These are phyloP conservation scores for Leistus spinibarbis DNA, from an alignment of 2,888 invertebrate species.

Conservation along the genomic window DNA sequence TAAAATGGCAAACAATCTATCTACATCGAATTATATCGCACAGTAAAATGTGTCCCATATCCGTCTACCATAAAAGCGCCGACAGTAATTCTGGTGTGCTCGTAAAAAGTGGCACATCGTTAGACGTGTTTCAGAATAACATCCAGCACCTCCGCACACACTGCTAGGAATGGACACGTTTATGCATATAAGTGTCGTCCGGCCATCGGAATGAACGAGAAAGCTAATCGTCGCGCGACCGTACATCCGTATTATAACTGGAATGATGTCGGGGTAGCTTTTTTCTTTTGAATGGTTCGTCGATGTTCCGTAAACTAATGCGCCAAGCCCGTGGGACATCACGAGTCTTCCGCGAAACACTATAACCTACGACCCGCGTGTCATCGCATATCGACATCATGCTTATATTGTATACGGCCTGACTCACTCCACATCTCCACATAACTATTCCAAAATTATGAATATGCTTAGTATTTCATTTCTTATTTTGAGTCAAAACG, in stretches of 20 bases:
- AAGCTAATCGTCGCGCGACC: not conserved
- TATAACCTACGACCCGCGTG: conserved; percentile 41
- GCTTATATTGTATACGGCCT: not conserved
- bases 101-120: conserved; percentile 5
- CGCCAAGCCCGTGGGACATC: conserved; percentile 47
- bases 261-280: not conserved
- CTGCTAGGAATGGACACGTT: not conserved
- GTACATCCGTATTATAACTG: not conserved
- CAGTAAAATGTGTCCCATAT: not conserved
- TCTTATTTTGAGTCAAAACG: too few species aligned
- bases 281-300: not conserved
- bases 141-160: not conserved
- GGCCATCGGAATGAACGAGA: not conserved
- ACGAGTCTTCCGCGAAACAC: conserved; percentile 47
- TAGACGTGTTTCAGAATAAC: not conserved
- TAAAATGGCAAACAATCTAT: too few species aligned
- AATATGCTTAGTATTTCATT: too few species aligned
- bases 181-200: not conserved
- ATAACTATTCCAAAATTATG: too few species aligned
- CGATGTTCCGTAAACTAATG: conserved; percentile 45
- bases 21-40: not conserved
- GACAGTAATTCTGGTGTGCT: not conserved
- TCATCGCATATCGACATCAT: conserved; percentile 3
- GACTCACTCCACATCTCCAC: too few species aligned
- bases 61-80: not conserved